Percentiles rank a stretch among this genome's conserved stretches.
Evolutionary conservation across 2,888 invertebrate genomes (phyloP).

Genomic region (Dynastes tityus): DNA sequence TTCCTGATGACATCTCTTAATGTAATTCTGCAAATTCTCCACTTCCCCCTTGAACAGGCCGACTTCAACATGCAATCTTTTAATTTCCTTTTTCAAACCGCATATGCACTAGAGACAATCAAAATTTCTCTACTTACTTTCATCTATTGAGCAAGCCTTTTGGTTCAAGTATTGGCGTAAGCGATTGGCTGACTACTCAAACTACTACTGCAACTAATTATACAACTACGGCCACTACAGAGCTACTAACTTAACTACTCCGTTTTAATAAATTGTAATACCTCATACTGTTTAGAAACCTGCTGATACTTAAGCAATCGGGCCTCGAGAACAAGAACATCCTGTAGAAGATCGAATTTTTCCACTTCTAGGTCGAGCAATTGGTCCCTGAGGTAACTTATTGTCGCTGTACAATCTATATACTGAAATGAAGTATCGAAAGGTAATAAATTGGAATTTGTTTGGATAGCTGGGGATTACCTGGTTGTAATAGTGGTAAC

Average conservation of each 20-base stretch:
- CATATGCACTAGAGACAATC: conserved; percentile 41
- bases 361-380: conserved; percentile 67
- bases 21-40: conserved; percentile 52
- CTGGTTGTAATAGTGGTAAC: conserved; percentile 48
- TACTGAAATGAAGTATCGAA: conserved; percentile 52
- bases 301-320: conserved; percentile 65
- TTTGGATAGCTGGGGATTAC: conserved; percentile 24
- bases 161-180: no score
- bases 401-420: conserved; percentile 51
- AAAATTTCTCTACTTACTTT: conserved; percentile 16
- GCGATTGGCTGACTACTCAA: no score
- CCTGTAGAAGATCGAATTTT: conserved; percentile 65
- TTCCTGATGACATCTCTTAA: conserved; percentile 53
- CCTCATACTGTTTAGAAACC: conserved; percentile 57
- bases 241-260: background rate
- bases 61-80: conserved; percentile 49
- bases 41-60: conserved; percentile 52
- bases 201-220: background rate
- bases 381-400: conserved; percentile 63
- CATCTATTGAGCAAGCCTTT: background rate
- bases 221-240: conserved; percentile 1
- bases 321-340: conserved; percentile 64
- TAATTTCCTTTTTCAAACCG: conserved; percentile 52
- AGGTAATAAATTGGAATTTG: background rate
- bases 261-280: background rate